Evolutionary conservation across 2,888 invertebrate genomes (phyloP), one percentile per base, ranked within the genome.

Genomic region (Dysmachus trigonus): DNA sequence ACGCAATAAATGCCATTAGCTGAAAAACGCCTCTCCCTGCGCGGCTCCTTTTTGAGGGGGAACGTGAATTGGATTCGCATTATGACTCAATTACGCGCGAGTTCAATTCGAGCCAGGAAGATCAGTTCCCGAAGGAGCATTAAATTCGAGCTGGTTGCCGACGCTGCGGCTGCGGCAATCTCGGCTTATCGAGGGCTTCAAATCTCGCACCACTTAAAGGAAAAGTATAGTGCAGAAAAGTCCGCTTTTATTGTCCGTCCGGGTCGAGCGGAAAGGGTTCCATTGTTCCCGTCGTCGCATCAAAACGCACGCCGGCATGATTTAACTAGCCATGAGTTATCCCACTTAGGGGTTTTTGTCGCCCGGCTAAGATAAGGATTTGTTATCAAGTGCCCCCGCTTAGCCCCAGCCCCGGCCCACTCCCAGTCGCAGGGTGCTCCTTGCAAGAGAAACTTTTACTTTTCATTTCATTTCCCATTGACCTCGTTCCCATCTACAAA

Each of bases 1-100:
- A 22, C n/a, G 76, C 38, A n/a, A 76, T 41, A 41, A 76, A 38
- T 76, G 76, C 38, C 76, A 76, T 76, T 76, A 38, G 76, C 35
- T 76, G 10, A 41, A 22, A 76, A 35, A 22, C 22, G 76, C 22
- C 22, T 38, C 35, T 15, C 22, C 18, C 18, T 7, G 13, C 7
- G 35, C 76, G 10, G 22, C 22, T 35, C 8, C 3, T 18, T 30
- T 33, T 7, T 18, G 27, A n/a, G 22, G 4, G 13, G n/a, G 38
- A 18, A 35, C 22, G 76, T 22, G 38, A 76, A 76, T 76, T 35
- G 76, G 18, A 76, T 38, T 35, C n/a, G 76, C 38, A 33, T 76
- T 76, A 38, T 38, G 22, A 18, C 76, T 33, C 35, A 76, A 76
- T 76, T 38, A 76, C 8, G 22, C 8, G 22, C 27, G 62, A 62